Evolutionary conservation across 2,888 invertebrate genomes (phyloP), one percentile per base, ranked within the genome.

Genomic region (Rhogogaster chlorosoma): DNA sequence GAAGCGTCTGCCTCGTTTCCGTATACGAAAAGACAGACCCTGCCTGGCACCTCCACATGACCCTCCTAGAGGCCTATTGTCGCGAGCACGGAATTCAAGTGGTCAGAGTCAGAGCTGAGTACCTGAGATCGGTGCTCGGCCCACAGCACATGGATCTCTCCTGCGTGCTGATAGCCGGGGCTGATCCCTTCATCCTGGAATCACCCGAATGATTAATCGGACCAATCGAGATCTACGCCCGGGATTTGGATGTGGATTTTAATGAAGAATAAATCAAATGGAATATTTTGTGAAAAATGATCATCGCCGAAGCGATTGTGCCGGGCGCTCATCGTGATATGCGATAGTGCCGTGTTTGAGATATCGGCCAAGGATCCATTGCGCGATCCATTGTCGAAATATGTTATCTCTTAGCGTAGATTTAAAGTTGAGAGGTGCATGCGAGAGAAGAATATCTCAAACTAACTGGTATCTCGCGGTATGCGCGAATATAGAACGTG

Each of bases 21-120:
- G 84, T 88, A 70, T 90, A 92, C 84, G 94, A 95, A 77, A 95
- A 95, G 57, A 96, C 96, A 5, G 97, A 97, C 92, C 96, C 96
- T 42, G 96, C 96, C 6, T 96, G 96, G 9, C 97, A 97, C 91
- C 96, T 97, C 95, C 97, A 97, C 90, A 96, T 96, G 91, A 97
- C 97, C 6, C 94, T 97, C 0, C 94, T 97, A 49, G 96, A 97
- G 90, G 97, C 97, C 0, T 97, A 96, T 92, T 97, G 97, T 93
- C 96, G 95, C 61, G 97, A 97, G 93, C 97, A 97, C 87, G 96
- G 96, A 88, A 97, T 97, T 90, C 96, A 96, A 89, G 96, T 96
- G 83, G 95, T 97, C 87, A 96, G 96, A 94, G 96, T 96, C 92
- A 94, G 91, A 49, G 88, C 87, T 45, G 87, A 89, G 26, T 88